These are phyloP conservation scores for Synanthedon tipuliformis DNA, from an alignment of 2,888 invertebrate species.

Conservation along the genomic window DNA sequence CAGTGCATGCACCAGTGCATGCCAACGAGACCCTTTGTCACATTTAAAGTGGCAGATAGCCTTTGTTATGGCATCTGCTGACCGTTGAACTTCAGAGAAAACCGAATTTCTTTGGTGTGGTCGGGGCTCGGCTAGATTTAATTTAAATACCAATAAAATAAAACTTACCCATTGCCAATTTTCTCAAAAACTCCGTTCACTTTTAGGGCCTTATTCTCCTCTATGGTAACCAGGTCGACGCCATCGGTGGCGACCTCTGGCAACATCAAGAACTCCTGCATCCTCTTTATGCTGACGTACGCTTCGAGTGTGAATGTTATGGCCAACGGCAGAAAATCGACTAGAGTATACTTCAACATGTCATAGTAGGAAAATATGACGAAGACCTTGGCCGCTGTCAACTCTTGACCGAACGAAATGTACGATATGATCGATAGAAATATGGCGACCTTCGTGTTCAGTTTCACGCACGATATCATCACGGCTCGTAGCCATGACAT, in stretches of 20 bases:
- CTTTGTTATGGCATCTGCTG: no score
- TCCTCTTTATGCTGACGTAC: conserved; percentile 77
- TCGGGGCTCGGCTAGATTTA: no score
- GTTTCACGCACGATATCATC: conserved; percentile 78
- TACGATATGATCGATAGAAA: conserved; percentile 80
- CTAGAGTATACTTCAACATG: conserved; percentile 80
- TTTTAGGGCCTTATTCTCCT: conserved; percentile 21
- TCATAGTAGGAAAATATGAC: conserved; percentile 86
- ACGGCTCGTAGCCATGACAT: conserved; percentile 77
- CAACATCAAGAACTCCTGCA: conserved; percentile 74
- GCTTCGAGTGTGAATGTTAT: conserved; percentile 83
- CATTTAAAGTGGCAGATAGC: no score
- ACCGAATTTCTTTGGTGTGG: no score
- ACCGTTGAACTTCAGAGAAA: no score
- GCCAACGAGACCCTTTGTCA: no score
- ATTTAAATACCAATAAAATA: no score
- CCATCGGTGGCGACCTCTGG: conserved; percentile 50
- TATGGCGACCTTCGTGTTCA: conserved; percentile 83
- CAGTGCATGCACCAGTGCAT: no score
- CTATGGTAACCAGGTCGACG: conserved; percentile 41
- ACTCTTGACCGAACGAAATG: conserved; percentile 71
- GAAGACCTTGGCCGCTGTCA: conserved; percentile 82
- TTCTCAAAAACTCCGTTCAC: conserved; percentile 44
- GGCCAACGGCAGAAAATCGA: conserved; percentile 83
- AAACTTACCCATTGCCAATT: conserved; percentile 55